phyloP scores from a whole-genome alignment of 1,140 invertebrate species.

The Leptinotarsa undecemlineata region DNA sequence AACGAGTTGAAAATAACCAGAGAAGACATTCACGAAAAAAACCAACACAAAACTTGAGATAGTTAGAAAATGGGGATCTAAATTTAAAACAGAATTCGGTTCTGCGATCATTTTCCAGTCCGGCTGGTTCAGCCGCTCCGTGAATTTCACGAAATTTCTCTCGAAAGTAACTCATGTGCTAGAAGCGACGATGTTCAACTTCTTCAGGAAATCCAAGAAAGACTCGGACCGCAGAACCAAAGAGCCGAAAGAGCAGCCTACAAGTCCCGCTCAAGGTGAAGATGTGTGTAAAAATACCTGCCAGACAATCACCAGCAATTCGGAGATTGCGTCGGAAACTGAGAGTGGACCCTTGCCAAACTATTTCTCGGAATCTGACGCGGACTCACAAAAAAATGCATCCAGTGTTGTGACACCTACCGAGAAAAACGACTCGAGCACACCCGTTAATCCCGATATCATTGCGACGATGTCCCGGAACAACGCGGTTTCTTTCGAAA shows the following conservation, averaged over 20 bases:
- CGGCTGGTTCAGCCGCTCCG: neutral
- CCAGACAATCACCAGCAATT: slow-evolving; percentile 30
- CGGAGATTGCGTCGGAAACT: slow-evolving; percentile 40
- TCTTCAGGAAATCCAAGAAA: slow-evolving; percentile 49
- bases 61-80: slow-evolving; percentile 2
- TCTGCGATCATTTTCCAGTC: slow-evolving; percentile 13
- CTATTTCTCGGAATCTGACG: slow-evolving; percentile 31
- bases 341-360: slow-evolving; percentile 37
- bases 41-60: slow-evolving; percentile 11
- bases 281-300: slow-evolving; percentile 49
- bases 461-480: slow-evolving; percentile 21
- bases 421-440: slow-evolving; percentile 35
- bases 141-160: neutral
- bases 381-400: slow-evolving; percentile 37
- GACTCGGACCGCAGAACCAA: slow-evolving; percentile 36
- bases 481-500: slow-evolving; percentile 30
- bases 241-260: slow-evolving; percentile 28
- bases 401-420: slow-evolving; percentile 38
- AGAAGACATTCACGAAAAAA: slow-evolving; percentile 9
- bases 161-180: neutral
- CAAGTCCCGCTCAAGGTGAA: slow-evolving; percentile 23
- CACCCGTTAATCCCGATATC: neutral
- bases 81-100: slow-evolving; percentile 14
- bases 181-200: slow-evolving; percentile 47
- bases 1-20: slow-evolving; percentile 16